phyloP scores from a whole-genome alignment of 2,888 invertebrate species.

The Lysandra bellargus region DNA sequence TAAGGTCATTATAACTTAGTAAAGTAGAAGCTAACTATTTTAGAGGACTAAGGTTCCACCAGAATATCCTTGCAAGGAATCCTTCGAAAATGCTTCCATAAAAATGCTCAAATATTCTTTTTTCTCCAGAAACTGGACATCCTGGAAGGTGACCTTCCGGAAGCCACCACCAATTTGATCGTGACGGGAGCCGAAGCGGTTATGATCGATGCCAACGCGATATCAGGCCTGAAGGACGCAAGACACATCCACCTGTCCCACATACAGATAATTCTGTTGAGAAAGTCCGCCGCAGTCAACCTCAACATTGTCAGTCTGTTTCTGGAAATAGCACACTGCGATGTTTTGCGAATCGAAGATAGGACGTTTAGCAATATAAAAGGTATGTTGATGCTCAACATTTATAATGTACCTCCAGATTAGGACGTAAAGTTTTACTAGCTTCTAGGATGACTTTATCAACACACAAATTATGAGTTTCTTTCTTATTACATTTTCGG shows the following conservation, averaged over 20 bases:
- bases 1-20: no score
- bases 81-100: constrained; percentile 39
- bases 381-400: constrained; percentile 54
- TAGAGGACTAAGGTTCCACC: neutral
- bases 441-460: neutral
- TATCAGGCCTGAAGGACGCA: constrained; percentile 78
- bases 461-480: neutral
- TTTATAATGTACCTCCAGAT: neutral
- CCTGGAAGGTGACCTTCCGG: constrained; percentile 77
- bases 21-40: neutral
- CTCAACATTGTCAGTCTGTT: constrained; percentile 81
- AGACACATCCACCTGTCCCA: constrained; percentile 78
- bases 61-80: constrained; percentile 27
- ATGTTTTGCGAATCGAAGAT: constrained; percentile 81
- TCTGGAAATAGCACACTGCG: constrained; percentile 82
- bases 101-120: constrained; percentile 34
- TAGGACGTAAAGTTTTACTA: no score
- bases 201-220: constrained; percentile 77
- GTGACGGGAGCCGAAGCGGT: constrained; percentile 79
- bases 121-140: constrained; percentile 71
- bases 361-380: constrained; percentile 82
- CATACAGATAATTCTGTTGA: constrained; percentile 76
- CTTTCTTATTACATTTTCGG: neutral
- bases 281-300: constrained; percentile 81
- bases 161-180: constrained; percentile 79